A percentile compares a stretch with the other conserved stretches of the same genome.
Evolutionary conservation across 2,888 invertebrate species (phyloP).

Genomic region (Oegoconia quadripuncta): DNA sequence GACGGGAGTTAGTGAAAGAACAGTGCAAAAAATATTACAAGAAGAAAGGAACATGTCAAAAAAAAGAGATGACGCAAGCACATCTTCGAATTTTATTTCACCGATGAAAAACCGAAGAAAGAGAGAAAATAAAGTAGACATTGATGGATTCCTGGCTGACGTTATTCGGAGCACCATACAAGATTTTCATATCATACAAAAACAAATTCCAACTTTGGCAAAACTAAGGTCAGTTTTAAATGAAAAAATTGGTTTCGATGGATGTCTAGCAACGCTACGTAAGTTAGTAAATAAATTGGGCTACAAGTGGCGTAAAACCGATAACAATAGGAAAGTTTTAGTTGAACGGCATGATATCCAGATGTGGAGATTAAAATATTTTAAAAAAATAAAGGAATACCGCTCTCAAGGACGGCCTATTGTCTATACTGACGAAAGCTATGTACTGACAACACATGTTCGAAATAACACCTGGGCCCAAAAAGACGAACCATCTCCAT

Average conservation of each 20-base stretch:
- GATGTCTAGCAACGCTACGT: too few relatives aligned
- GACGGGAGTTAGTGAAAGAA: too few relatives aligned
- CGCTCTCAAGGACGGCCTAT: conserved; percentile 20
- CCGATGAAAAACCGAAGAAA: too few relatives aligned
- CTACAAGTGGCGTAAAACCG: conserved; percentile 22
- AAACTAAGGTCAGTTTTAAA: conserved; percentile 5
- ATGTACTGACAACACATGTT: conserved; percentile 20
- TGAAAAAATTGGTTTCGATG: too few relatives aligned
- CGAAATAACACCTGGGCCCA: conserved; percentile 17
- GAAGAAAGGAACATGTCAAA: too few relatives aligned
- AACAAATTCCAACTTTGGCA: conserved; percentile 12
- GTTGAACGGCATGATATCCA: conserved; percentile 22
- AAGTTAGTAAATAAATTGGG: conserved; percentile 13
- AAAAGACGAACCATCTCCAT: conserved; percentile 13
- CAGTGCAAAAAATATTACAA: too few relatives aligned
- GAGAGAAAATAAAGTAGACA: too few relatives aligned
- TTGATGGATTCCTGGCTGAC: too few relatives aligned
- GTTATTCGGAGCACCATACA: too few relatives aligned
- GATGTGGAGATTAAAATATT: conserved; percentile 19
- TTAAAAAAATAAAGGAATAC: conserved; percentile 18
- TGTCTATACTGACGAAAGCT: conserved; percentile 25
- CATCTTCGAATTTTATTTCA: too few relatives aligned
- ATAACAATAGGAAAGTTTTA: conserved; percentile 20
- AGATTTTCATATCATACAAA: too few relatives aligned
- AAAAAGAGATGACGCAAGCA: too few relatives aligned